Evolutionary conservation across 2,797 vertebrate genomes (phyloP), one percentile per base, ranked within the genome.

Genomic region (Eospalax fontanierii): DNA sequence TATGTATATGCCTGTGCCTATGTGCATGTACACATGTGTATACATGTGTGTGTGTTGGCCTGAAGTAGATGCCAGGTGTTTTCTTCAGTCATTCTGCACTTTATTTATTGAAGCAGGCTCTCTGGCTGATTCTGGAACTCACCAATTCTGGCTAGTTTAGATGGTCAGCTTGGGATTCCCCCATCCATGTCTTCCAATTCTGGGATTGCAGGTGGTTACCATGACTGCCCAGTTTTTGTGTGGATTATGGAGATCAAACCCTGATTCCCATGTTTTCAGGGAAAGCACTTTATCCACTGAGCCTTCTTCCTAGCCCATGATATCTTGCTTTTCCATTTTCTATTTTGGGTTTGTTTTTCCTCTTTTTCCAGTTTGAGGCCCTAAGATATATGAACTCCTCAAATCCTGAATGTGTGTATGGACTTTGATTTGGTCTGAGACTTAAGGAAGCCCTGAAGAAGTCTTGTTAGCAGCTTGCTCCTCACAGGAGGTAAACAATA

Each of bases 371-470:
- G 76, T n/a, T 50, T 82, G 75, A 96, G 91, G 63, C 88, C 88
- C 61, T 70, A 54, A 88, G 94, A 94, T 33, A 16, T 35, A 83
- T n/a, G 93, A 94, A 83, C 79, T 95, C 95, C 89, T 90, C 86
- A 88, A 84, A 93, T 96, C 95, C 78, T 46, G 65, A 80, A 38
- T 35, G 93, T 83, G 86, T 76, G 76, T 81, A 82, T 95, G 89
- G 68, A 63, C 93, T 97, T 92, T 91, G 94, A 90, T 97, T 95
- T 95, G 93, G 28, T 76, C 71, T 26, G 87, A 95, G 92, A 94
- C 80, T 75, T 89, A 50, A 46, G 46, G 76, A 91, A 33, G 65
- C 75, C 80, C 83, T 0, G 8, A 85, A 89, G 87, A 11, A 38
- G 75, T 90, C 80, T 83, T 28, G 92, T 95, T 96, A 86, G 66